A percentile compares a stretch with the other conserved stretches of the same genome.
Evolutionary conservation across 2,797 vertebrate genomes (phyloP).

Genomic region (Brachymystax lenok): DNA sequence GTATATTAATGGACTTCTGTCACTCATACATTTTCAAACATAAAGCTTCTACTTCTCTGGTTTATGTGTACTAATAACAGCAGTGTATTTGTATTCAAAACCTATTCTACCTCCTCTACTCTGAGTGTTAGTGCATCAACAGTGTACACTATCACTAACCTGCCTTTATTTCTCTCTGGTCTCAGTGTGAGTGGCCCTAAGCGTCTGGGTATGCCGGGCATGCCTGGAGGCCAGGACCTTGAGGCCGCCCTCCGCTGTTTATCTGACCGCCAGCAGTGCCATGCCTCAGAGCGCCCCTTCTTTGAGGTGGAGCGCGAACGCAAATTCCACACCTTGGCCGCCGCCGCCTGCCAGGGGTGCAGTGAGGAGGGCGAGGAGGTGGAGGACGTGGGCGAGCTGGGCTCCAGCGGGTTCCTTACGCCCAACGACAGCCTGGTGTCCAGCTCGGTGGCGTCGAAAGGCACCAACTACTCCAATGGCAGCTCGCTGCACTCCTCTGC

Average conservation of each 20-base stretch:
- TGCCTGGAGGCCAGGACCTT: constrained; percentile 80
- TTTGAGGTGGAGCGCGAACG: too few species aligned
- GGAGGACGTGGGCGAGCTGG: constrained; percentile 46
- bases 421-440: constrained; percentile 78
- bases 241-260: constrained; percentile 79
- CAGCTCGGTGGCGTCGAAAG: constrained; percentile 69
- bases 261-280: too few species aligned
- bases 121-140: too few species aligned
- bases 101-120: too few species aligned
- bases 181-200: constrained; percentile 50
- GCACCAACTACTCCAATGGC: constrained; percentile 82
- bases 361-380: constrained; percentile 64
- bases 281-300: too few species aligned
- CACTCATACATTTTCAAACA: too few species aligned
- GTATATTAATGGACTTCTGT: too few species aligned
- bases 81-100: too few species aligned
- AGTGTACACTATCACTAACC: neutral
- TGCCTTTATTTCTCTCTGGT: neutral
- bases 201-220: constrained; percentile 76
- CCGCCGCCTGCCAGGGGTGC: constrained; percentile 42
- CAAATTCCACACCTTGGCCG: too few species aligned
- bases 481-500: constrained; percentile 79
- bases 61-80: too few species aligned
- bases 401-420: constrained; percentile 81
- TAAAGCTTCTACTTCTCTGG: too few species aligned